Evolutionary conservation across 2,113 vertebrate genomes (phyloP).

Genomic region (Ardeotis arabs): DNA sequence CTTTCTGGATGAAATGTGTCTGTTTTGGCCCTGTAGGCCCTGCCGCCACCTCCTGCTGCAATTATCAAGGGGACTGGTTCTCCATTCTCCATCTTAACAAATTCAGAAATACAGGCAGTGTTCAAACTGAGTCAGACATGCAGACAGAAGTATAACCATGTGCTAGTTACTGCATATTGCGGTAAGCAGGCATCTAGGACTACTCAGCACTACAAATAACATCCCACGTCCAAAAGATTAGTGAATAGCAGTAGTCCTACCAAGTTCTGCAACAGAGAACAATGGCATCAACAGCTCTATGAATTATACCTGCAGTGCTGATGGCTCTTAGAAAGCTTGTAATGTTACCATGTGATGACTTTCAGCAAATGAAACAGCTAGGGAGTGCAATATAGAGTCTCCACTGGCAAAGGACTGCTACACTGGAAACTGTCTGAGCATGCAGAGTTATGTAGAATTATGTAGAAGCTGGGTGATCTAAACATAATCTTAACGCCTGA

Average conservation of each 20-base stretch:
- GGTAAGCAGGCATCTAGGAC: neutral
- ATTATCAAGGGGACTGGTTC: conserved; percentile 87
- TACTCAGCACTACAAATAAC: neutral
- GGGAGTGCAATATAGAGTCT: neutral
- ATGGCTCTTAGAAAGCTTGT: neutral
- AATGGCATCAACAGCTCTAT: neutral
- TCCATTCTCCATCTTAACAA: conserved; percentile 85
- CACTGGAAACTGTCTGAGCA: neutral
- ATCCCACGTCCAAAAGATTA: neutral
- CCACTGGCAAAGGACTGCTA: neutral
- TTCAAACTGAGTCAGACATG: neutral
- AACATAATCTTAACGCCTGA: neutral
- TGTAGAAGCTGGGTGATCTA: neutral
- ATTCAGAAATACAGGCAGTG: conserved; percentile 18
- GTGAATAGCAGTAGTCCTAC: neutral
- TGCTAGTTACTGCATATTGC: neutral
- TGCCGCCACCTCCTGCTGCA: conserved; percentile 94
- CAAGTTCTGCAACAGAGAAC: neutral
- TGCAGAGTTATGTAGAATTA: neutral
- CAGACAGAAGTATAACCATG: neutral
- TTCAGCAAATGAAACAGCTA: neutral
- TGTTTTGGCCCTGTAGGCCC: conserved; percentile 87
- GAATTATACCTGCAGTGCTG: neutral
- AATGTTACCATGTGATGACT: neutral
- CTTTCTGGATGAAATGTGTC: conserved; percentile 82